These are phyloP conservation scores for Cephalopachus bancanus DNA, from an alignment of 2,797 vertebrate genomes.

Conservation along the genomic window DNA sequence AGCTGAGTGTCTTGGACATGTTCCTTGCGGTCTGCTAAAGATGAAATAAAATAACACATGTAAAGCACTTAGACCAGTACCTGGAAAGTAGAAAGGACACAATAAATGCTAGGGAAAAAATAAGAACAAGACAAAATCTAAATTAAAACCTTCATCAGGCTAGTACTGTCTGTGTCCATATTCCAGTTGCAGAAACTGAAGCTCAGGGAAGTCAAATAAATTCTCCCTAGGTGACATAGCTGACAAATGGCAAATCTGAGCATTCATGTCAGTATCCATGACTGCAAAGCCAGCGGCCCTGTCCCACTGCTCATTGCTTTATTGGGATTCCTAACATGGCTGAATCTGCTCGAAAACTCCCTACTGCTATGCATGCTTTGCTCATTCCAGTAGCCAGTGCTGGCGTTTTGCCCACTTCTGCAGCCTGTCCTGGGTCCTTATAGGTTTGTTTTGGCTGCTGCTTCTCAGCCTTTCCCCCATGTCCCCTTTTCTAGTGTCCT, in stretches of 20 bases:
- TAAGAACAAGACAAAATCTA: neutral
- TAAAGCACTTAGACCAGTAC: neutral
- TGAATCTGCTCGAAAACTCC: neutral
- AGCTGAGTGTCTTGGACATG: neutral
- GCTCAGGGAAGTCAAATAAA: neutral
- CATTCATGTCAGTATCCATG: neutral
- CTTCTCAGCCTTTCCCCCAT: neutral
- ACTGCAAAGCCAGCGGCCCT: neutral
- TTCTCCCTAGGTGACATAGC: neutral
- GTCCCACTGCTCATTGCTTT: neutral
- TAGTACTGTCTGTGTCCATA: neutral
- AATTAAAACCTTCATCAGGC: neutral
- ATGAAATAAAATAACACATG: neutral
- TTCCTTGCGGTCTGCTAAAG: neutral
- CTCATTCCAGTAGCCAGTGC: neutral
- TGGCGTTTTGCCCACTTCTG: neutral
- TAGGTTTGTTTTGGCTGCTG: neutral
- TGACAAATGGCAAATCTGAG: neutral
- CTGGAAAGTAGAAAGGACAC: neutral
- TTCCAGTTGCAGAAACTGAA: conserved; percentile 18
- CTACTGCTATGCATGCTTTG: neutral
- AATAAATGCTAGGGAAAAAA: neutral
- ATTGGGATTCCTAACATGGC: neutral
- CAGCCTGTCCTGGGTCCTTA: neutral
- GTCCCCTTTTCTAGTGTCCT: neutral